Evolutionary conservation across 1,140 invertebrate species (phyloP), one percentile per base, ranked within the genome.

Genomic region (Bradysia coprophila): DNA sequence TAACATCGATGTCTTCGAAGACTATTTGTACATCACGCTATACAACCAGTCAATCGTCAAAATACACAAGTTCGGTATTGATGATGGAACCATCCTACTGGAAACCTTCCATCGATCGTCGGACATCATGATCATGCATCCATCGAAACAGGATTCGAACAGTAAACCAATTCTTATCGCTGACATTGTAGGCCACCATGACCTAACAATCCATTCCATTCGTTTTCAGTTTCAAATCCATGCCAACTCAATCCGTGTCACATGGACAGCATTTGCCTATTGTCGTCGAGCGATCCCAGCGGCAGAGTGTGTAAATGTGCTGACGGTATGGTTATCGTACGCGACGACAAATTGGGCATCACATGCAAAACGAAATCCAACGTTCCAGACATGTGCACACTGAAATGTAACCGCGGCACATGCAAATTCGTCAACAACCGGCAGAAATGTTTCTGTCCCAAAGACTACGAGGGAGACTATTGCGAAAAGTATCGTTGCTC

Each of bases 1-100:
- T 50, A 76, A 74, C 53, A 55, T 86, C 2, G 79, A 82, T 46
- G 66, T 85, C 0, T 85, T 85, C 57, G 80, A 82, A 60, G 75
- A 83, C 49, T 63, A 61, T 41, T 45, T 83, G 2, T 86, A 75
- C 49, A 62, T 82, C 8, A 72, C 75, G 19, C 72, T 76, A 2
- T 75, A 72, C 48, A 65, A 66, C 20, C 71, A 78, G 52, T 67
- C 67, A 40, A 68, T 85, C 32, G 57, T 76, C n/a, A 67, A 67
- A 46, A 58, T 84, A 49, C 68, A 78, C 51, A 86, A 86, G 55
- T 83, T 81, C 60, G 75, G 75, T 21, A 54, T 56, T 36, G 66
- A 65, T 24, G 68, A 73, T 44, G 52, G 62, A 2, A 69, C 64
- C 4, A 64, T 65, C 45, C 53, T 79, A 42, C 62, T 71, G 0